Base-by-base conservation (phyloP, 1,140 invertebrate species). In the Harlomillsia oculata region DNA sequence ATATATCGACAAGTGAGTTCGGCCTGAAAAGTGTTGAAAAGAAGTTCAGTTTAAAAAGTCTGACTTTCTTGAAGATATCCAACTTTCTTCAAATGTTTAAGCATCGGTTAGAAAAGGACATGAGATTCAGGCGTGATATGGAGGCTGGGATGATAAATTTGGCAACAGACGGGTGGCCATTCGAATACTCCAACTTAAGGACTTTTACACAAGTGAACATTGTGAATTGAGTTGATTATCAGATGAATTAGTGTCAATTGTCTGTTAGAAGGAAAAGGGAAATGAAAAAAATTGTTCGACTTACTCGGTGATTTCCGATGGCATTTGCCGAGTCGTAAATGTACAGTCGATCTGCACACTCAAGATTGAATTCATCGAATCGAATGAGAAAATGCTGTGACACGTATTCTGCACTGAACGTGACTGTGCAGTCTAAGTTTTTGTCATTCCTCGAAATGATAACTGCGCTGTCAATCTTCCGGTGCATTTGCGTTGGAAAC, bases 311-410 rank as follows among this genome's bases (percentile, higher is more conserved):
- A 62, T 79, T 82, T 36, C 85, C 85, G 26, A 86, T 87, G 28
- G 85, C 84, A 68, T 92, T 87, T 13, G 87, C 88, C 9, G 89
- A 89, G 75, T 94, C 90, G 69, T 87, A 94, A 66, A 94, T 89
- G 67, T 82, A 87, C 11, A 94, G 79, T 72, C 92, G 88, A 74
- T 94, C 89, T 69, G 93, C 91, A 76, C 89, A 94, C 75, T 93
- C 90, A 50, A 94, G 77, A 65, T 82, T 80, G 60, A 84, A 74
- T 63, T 77, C 72, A 63, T 85, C 83, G 72, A 94, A 94, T 62
- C 89, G 80, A 57, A 94, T 78, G 87, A 93, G 92, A 72, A 94
- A 94, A 62, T 85, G 77, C 73, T 94, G 89, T 59, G 92, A 77
- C 59, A 94, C 88, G 66, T 88, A 89, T 73, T 92, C 87, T 56